phyloP scores from a whole-genome alignment of 2,113 vertebrate genomes.

The Cyphomyrus discorhynchus region DNA sequence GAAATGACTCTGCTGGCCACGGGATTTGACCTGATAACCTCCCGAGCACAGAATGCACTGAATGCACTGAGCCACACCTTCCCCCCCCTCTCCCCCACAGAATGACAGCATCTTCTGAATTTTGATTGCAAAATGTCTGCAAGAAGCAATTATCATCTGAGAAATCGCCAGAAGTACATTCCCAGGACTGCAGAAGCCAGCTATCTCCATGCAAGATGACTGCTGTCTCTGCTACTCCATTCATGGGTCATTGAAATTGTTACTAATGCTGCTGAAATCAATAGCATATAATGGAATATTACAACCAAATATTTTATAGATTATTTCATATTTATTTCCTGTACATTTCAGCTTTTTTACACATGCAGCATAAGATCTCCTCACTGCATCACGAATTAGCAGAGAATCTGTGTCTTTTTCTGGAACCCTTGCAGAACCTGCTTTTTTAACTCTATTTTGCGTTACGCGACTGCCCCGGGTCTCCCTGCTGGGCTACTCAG shows the following conservation, averaged over 20 bases:
- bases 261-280: not conserved
- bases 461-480: not conserved
- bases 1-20: not conserved
- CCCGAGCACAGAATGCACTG: not conserved
- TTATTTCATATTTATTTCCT: constrained; percentile 23
- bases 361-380: not conserved
- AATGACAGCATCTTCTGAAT: not conserved
- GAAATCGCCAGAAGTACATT: not conserved
- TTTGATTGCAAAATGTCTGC: not conserved
- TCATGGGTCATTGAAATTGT: not conserved
- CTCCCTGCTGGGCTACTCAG: not conserved
- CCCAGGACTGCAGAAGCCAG: not conserved
- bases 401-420: not conserved
- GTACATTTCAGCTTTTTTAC: not conserved
- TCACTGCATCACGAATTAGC: not conserved
- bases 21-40: not conserved
- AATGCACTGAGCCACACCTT: not conserved
- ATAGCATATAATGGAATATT: not conserved
- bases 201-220: not conserved
- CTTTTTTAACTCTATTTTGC: not conserved
- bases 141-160: not conserved
- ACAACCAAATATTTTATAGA: constrained; percentile 39
- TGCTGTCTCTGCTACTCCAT: not conserved
- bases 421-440: not conserved
- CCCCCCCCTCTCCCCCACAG: not conserved